Percentiles rank a stretch among this genome's conserved stretches.
Conservation (phyloP, 2,113 vertebrate species). For the Motacilla tschutschensis region DNA sequence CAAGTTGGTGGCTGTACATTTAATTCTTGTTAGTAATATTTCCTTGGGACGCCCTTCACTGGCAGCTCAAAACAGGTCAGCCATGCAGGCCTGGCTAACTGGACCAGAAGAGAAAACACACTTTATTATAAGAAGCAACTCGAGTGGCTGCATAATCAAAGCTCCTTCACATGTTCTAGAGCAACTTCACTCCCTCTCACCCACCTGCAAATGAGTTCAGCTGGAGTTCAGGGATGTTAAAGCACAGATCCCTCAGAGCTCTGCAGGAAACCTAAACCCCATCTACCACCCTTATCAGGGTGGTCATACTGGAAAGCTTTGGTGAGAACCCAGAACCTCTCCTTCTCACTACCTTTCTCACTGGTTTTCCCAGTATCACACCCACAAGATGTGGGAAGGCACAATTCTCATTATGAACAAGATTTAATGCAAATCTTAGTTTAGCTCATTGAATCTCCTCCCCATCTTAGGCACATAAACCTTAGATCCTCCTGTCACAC, state of each 20-base stretch:
- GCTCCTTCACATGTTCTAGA: not conserved
- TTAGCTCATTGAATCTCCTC: not conserved
- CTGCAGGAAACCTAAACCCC: not conserved
- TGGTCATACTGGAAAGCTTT: not conserved
- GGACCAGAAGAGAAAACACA: not conserved
- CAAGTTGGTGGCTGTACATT: not conserved
- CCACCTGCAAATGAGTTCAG: not conserved
- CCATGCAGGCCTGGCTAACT: not conserved
- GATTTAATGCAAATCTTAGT: not conserved
- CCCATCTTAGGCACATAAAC: not conserved
- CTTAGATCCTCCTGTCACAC: not conserved
- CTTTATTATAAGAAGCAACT: not conserved
- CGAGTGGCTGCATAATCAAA: not conserved
- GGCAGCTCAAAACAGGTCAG: conserved; percentile 21
- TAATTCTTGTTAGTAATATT: not conserved
- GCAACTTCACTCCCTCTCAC: not conserved
- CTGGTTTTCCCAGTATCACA: not conserved
- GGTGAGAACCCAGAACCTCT: not conserved
- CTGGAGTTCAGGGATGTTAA: not conserved
- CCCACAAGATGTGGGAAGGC: not conserved
- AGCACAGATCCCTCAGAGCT: not conserved
- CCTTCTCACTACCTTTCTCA: not conserved
- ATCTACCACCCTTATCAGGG: not conserved
- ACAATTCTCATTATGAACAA: not conserved
- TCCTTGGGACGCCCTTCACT: not conserved